Base-by-base conservation (phyloP, 1,140 invertebrate genomes). In the Bursaphelenchus mucronatus region DNA sequence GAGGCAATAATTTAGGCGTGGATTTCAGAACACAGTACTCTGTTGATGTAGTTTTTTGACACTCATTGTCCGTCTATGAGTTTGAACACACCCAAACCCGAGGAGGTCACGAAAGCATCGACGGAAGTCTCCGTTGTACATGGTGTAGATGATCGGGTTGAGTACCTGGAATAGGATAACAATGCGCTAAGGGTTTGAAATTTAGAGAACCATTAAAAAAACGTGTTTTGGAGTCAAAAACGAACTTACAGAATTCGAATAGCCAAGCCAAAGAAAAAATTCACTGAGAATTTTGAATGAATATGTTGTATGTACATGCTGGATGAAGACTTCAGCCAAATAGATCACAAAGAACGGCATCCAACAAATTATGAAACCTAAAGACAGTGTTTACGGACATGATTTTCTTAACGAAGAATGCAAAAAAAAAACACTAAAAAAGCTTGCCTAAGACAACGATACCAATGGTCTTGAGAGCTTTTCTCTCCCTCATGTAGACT, bases 121-220 rank as follows among this genome's bases (percentile, higher is more conserved):
- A 39, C 84, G 70, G 69, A 85, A 85, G 71, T 85, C 84, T 57
- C 81, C 79, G 76, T 85, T 85, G 52, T 84, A 85, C 64, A 83
- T 73, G 3, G 83, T 82, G 68, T 84, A 84, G 58, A 85, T 84
- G 51, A 84, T 78, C 4, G 83, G 13, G 13, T 61, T 10, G 10
- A 44, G 15, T 63, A 51, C 10, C 44, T 13, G 58, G 5, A 17
- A 13, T 47, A 13, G 0, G 19, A 64, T 17, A 64, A 61, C 44
- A n/a, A 9, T 84, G 78, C 3, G 83, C 75, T 66, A 74, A 15
- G 53, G 78, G 45, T 52, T 52, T 30, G 44, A 46, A 46, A 11
- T 21, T 62, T 2, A 63, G 40, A 62, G 13, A 58, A n/a, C 67
- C 44, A 55, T 62, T 55, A 62, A 17, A 64, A 30, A 7, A 69